A percentile compares a stretch with the other conserved stretches of the same genome.
phyloP scores from a whole-genome alignment of 2,888 invertebrate genomes.

The Synanthedon vespiformis region DNA sequence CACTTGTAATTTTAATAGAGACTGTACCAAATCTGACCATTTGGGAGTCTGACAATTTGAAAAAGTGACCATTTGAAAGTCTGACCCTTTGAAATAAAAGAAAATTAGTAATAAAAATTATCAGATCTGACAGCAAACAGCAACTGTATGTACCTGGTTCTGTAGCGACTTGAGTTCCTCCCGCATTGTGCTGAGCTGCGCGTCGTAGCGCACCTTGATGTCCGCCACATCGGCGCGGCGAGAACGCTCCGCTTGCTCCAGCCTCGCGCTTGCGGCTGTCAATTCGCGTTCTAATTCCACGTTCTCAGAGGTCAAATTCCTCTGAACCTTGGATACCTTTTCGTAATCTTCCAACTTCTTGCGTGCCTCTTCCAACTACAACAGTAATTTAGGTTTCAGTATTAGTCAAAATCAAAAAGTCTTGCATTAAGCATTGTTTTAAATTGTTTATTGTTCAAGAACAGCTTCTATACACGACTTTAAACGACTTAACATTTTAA shows the following conservation, averaged over 20 bases:
- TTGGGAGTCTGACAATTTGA: too few relatives aligned
- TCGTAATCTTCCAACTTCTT: conserved; percentile 87
- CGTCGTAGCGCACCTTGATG: conserved; percentile 86
- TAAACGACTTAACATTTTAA: too few relatives aligned
- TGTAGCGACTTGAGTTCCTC: conserved; percentile 87
- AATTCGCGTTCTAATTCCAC: conserved; percentile 82
- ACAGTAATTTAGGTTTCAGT: conserved; percentile 2
- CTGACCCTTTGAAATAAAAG: too few relatives aligned
- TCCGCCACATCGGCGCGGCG: conserved; percentile 84
- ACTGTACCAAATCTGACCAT: too few relatives aligned
- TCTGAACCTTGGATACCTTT: conserved; percentile 84
- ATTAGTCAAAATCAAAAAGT: background rate
- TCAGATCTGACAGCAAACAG: background rate
- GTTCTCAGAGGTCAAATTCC: conserved; percentile 81
- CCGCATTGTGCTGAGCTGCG: conserved; percentile 82
- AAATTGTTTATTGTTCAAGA: background rate
- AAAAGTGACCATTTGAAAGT: too few relatives aligned
- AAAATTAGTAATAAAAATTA: too few relatives aligned
- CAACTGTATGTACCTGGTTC: conserved; percentile 73
- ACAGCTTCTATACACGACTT: too few relatives aligned
- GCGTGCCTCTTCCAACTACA: conserved; percentile 81
- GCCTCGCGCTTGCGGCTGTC: conserved; percentile 74
- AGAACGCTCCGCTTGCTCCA: conserved; percentile 77
- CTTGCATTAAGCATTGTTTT: background rate
- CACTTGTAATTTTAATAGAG: too few relatives aligned